Evolutionary conservation across 2,888 invertebrate species (phyloP), one percentile per base, ranked within the genome.

Genomic region (Pyrrhosoma nymphula): DNA sequence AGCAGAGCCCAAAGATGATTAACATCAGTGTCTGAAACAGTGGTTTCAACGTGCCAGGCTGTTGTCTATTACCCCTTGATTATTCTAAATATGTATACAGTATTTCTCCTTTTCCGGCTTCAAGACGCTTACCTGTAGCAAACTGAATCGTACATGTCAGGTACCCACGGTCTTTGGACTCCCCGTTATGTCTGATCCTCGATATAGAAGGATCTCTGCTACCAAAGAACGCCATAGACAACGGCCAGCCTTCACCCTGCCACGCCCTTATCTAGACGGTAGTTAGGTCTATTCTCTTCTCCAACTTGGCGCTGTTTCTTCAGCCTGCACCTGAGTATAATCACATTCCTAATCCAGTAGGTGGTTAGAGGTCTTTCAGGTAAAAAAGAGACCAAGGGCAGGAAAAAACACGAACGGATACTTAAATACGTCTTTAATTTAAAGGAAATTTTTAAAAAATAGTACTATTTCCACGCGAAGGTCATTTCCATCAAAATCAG

Each of bases 161-260:
- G 26, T n/a, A 69, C 26, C 26, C n/a, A n/a, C n/a, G n/a, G 69
- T 3, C n/a, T 20, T 69, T 26, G 6, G n/a, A n/a, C 69, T 26
- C 3, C 69, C 69, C n/a, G 69, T n/a, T 69, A 69, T 23, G 69
- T n/a, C n/a, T 69, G n/a, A 69, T 69, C n/a, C 69, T n/a, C 69
- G 2, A 10, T 6, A 23, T n/a, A 69, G 69, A 69, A 20, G n/a
- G 69, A 69, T 26, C n/a, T 26, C 69, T 26, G 69, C 69, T 26
- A 26, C 69, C 69, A 69, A 69, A n/a, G 69, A 60, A 90, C 60
- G 90, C 30, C 30, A 35, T 35, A 56, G 30, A 35, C 35, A 63
- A 14, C 35, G 91, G 60, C 91, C 63, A 91, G 39, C 91, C 91
- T 91, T 91, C 91, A 91, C 91, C 91, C 91, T 60, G 30, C 91